Percentiles rank a stretch among this genome's conserved stretches.
Evolutionary conservation across 2,888 invertebrate species (phyloP).

Genomic region (Kuschelorhynchus macadamiae): DNA sequence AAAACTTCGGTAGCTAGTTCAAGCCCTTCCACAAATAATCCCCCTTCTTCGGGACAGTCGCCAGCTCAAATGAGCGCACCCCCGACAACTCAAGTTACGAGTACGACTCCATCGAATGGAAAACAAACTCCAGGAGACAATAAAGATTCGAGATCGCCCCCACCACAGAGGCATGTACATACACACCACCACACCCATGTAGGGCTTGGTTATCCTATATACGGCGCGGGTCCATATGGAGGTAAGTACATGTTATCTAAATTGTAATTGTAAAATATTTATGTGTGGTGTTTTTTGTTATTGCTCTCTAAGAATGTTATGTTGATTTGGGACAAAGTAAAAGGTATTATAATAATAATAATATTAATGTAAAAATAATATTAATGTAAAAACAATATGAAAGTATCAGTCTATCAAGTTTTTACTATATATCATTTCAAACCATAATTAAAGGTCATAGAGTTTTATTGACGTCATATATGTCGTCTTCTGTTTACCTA

Average conservation of each 20-base stretch:
- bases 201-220: constrained; percentile 92
- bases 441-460: too few species aligned
- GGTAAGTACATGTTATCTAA: constrained; percentile 73
- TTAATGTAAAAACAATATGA: too few species aligned
- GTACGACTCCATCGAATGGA: constrained; percentile 64
- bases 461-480: too few species aligned
- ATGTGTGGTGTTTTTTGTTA: neutral
- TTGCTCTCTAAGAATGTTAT: too few species aligned
- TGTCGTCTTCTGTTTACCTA: too few species aligned
- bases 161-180: constrained; percentile 95
- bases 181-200: constrained; percentile 98
- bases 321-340: too few species aligned
- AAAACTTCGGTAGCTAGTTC: constrained; percentile 73
- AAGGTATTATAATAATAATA: too few species aligned
- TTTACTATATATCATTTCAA: too few species aligned
- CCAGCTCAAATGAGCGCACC: constrained; percentile 64
- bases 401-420: too few species aligned
- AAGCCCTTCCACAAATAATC: constrained; percentile 68
- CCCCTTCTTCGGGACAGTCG: constrained; percentile 62
- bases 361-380: too few species aligned
- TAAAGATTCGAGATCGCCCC: constrained; percentile 83
- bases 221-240: constrained; percentile 88
- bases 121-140: constrained; percentile 67
- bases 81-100: constrained; percentile 61
- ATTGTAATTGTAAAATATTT: neutral